These are phyloP conservation scores for Noctua pronuba DNA, from an alignment of 2,888 invertebrate genomes.

Conservation along the genomic window DNA sequence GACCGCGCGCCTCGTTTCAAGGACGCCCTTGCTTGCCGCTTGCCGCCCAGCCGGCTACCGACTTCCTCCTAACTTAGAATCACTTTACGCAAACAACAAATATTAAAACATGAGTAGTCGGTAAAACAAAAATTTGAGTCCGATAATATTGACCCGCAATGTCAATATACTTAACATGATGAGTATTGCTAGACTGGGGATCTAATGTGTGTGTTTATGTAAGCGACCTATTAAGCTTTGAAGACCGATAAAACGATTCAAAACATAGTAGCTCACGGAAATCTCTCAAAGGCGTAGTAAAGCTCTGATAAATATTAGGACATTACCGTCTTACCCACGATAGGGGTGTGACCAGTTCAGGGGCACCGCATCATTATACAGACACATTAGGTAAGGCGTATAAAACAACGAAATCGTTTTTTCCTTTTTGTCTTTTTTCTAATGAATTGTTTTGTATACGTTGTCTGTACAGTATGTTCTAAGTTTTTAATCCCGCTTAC, in stretches of 20 bases:
- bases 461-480: neutral
- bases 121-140: conserved; percentile 49
- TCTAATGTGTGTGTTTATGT: conserved; percentile 12
- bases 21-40: conserved; percentile 84
- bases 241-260: neutral
- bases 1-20: conserved; percentile 85
- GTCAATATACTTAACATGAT: conserved; percentile 53
- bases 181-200: conserved; percentile 11
- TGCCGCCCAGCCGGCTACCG: conserved; percentile 76
- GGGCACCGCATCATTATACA: conserved; percentile 7
- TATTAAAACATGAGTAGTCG: conserved; percentile 48
- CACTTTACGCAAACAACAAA: conserved; percentile 70
- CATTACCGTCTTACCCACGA: neutral
- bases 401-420: neutral
- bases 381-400: neutral
- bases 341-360: conserved; percentile 36
- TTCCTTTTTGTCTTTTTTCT: neutral
- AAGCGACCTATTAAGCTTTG: conserved; percentile 11
- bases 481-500: conserved; percentile 4
- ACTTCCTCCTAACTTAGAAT: conserved; percentile 77
- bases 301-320: conserved; percentile 9
- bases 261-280: conserved; percentile 12
- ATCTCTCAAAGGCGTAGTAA: conserved; percentile 2
- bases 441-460: neutral
- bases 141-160: conserved; percentile 57